A percentile compares a stretch with the other conserved stretches of the same genome.
phyloP scores from a whole-genome alignment of 2,888 invertebrate genomes.

The Synergus laeviventris region DNA sequence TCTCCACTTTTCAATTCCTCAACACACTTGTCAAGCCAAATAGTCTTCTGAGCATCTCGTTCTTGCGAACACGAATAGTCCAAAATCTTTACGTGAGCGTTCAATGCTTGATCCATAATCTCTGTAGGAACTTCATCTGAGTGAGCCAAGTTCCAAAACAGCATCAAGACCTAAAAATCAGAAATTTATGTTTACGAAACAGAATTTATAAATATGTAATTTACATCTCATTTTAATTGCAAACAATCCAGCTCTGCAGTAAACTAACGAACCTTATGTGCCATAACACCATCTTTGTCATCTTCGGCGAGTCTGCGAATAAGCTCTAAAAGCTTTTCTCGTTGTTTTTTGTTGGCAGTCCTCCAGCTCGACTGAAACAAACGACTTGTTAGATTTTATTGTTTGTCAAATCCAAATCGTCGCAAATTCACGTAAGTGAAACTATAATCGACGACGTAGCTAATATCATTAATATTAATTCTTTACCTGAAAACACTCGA shows the following conservation, averaged over 20 bases:
- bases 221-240: conserved; percentile 31
- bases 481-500: conserved; percentile 95
- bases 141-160: conserved; percentile 98
- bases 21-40: conserved; percentile 97
- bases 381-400: conserved; percentile 31
- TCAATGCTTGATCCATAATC: conserved; percentile 97
- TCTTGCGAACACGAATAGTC: conserved; percentile 99
- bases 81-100: conserved; percentile 96
- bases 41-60: conserved; percentile 95
- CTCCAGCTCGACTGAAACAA: conserved; percentile 90
- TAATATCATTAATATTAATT: conserved; percentile 15
- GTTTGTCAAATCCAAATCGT: background rate
- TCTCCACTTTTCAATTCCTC: conserved; percentile 92
- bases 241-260: conserved; percentile 24
- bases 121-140: conserved; percentile 97
- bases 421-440: background rate
- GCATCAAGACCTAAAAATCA: conserved; percentile 83
- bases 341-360: conserved; percentile 95
- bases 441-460: background rate
- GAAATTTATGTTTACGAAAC: conserved; percentile 5
- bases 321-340: conserved; percentile 95
- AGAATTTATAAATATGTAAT: conserved; percentile 23
- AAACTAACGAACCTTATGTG: conserved; percentile 85
- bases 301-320: conserved; percentile 97
- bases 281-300: conserved; percentile 99